Percentiles rank a stretch among this genome's conserved stretches.
Evolutionary conservation across 1,140 invertebrate species (phyloP).

Genomic region (Odontomachus brunneus): DNA sequence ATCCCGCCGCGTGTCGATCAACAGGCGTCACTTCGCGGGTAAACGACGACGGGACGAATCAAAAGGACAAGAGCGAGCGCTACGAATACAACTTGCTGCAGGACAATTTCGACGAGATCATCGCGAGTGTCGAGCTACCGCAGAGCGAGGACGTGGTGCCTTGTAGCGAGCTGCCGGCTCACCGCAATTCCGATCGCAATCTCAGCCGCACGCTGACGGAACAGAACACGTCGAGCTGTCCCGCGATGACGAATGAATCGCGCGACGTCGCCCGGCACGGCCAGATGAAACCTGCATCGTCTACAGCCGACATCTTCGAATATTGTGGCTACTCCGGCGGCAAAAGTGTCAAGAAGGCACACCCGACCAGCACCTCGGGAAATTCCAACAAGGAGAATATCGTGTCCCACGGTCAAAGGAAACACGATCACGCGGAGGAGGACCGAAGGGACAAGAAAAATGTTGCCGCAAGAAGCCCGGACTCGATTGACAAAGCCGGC

Average conservation of each 20-base stretch:
- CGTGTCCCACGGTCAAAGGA: background rate
- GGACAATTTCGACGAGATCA: slow-evolving; percentile 61
- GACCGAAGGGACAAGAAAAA: background rate
- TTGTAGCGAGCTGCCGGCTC: background rate
- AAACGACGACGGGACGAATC: background rate
- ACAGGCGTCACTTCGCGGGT: background rate
- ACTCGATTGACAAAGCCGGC: slow-evolving; percentile 1
- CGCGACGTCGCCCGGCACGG: background rate
- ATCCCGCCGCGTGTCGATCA: background rate
- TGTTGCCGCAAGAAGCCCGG: background rate
- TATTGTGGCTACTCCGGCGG: background rate
- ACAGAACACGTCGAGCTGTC: slow-evolving; percentile 30
- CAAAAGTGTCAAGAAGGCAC: background rate
- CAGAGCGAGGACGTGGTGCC: slow-evolving; percentile 25
- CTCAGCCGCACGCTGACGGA: slow-evolving; percentile 3
- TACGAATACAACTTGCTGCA: slow-evolving; percentile 2
- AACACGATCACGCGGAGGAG: background rate
- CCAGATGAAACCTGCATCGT: background rate
- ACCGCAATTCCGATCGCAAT: background rate
- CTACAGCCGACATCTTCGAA: slow-evolving; percentile 37
- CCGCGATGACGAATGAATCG: slow-evolving; percentile 27
- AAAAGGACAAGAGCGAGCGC: background rate
- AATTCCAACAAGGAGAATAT: slow-evolving; percentile 56
- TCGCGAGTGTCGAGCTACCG: slow-evolving; percentile 53
- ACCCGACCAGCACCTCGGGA: background rate